Evolutionary conservation across 2,888 invertebrate species (phyloP), one percentile per base, ranked within the genome.

Genomic region (Trichogramma dendrolimi): DNA sequence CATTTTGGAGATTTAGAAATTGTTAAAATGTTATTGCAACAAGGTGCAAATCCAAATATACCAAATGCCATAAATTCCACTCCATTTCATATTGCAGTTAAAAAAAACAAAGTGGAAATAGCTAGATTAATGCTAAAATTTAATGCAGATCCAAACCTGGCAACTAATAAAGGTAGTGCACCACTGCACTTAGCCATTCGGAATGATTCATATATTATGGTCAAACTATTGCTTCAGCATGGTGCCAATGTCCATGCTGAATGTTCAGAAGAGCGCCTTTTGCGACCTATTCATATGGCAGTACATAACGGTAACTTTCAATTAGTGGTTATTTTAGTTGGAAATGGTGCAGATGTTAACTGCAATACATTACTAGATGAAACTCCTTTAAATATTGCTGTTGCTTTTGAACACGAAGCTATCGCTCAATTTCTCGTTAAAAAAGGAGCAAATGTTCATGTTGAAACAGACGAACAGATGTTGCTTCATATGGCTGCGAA

Each of bases 321-420:
- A 51, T 58, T 55, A 11, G 52, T 61, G 14, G 44, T n/a, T 8
- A 43, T 57, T 55, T 48, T 64, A 6, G 8, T 64, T 7, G n/a
- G 58, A 27, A 27, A 55, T 8, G 40, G 54, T 10, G 64, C 64
- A n/a, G 42, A 57, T 51, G 44, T 64, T 4, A 41, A 53, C 6
- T n/a, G n/a, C n/a, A 61, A 64, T 64, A 61, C 55, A 42, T 43
- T 54, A 7, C 50, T 14, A 49, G 58, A 61, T 48, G 58, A 55
- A 38, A 61, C 60, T 43, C 55, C 64, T 8, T 44, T 64, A 6
- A 54, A 61, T 39, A 57, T 50, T 41, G 64, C 64, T 42, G 50
- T 61, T 6, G 57, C 54, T 8, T 44, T 54, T 38, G 61, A 61
- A 27, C 49, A 54, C 50, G 50, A 61, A 44, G 27, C 42, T 39